Evolutionary conservation across 2,797 vertebrate genomes (phyloP).

Genomic region (Argya squamiceps): DNA sequence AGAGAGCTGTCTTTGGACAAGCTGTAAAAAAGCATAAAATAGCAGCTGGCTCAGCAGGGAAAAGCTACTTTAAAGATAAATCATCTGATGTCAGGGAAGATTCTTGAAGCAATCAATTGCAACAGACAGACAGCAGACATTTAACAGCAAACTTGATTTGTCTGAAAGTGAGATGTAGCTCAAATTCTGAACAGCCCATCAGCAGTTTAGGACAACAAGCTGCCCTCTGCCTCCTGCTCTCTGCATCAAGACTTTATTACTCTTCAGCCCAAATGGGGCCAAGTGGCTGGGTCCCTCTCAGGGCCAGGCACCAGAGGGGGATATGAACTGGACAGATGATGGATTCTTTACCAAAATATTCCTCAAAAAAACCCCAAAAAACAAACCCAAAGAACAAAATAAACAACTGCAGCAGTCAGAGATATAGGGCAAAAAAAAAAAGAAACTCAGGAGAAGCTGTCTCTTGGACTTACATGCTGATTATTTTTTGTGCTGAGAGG

Average conservation of each 20-base stretch:
- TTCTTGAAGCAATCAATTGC: slow-evolving; percentile 10
- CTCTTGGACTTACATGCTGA: neutral
- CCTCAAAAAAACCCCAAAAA: neutral
- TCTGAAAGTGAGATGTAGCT: neutral
- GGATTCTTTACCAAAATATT: neutral
- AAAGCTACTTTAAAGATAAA: slow-evolving; percentile 56
- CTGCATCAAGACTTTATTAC: neutral
- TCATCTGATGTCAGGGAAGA: slow-evolving; percentile 12
- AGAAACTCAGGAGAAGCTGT: neutral
- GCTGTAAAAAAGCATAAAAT: slow-evolving; percentile 40
- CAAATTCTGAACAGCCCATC: neutral
- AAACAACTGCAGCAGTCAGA: neutral
- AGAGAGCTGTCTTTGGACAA: slow-evolving; percentile 26
- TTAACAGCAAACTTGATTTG: slow-evolving; percentile 24
- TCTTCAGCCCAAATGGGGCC: neutral
- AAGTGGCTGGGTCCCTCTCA: neutral
- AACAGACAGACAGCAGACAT: slow-evolving; percentile 18
- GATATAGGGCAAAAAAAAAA: neutral
- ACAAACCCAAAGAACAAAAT: neutral
- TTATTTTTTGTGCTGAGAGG: neutral
- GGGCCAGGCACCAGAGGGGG: neutral
- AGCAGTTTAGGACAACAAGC: neutral
- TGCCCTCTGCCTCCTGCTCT: neutral
- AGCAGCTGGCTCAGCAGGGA: slow-evolving; percentile 44
- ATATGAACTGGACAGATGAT: neutral